A percentile compares a stretch with the other conserved stretches of the same genome.
Conservation (phyloP, 2,113 vertebrate genomes). For the Tyto alba region DNA sequence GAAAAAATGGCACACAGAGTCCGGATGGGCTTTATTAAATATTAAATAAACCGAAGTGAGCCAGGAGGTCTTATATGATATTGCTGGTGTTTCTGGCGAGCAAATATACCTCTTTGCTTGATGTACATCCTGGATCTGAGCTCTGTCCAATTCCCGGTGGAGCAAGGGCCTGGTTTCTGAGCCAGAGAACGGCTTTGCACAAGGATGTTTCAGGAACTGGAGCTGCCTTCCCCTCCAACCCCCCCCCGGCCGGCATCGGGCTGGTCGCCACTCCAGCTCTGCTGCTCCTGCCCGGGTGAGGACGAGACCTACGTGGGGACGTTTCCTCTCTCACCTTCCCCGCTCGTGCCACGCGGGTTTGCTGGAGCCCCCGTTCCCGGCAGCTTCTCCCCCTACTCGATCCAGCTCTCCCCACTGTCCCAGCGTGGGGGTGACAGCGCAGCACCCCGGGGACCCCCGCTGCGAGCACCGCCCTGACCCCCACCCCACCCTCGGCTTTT, state of each 20-base stretch:
- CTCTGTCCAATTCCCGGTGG: background rate
- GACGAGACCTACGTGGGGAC: accelerated
- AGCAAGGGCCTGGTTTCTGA: background rate
- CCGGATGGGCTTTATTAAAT: background rate
- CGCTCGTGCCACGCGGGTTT: accelerated
- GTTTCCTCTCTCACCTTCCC: too few species aligned
- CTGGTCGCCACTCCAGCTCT: background rate
- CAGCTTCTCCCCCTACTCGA: background rate
- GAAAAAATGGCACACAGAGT: background rate
- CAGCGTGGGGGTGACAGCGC: background rate
- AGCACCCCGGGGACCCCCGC: background rate
- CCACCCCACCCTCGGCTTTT: background rate
- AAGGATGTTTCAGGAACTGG: background rate
- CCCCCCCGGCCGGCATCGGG: accelerated
- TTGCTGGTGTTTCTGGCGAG: background rate
- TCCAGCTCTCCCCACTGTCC: background rate
- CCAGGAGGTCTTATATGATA: background rate
- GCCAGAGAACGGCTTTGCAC: background rate
- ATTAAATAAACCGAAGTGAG: background rate
- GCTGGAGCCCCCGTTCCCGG: too few species aligned
- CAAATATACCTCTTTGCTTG: too few species aligned
- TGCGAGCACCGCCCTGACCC: background rate
- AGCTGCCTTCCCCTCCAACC: too few species aligned
- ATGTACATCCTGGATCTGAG: background rate
- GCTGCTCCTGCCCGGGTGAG: background rate